Evolutionary conservation across 2,888 invertebrate species (phyloP).

Genomic region (Trisateles emortualis): DNA sequence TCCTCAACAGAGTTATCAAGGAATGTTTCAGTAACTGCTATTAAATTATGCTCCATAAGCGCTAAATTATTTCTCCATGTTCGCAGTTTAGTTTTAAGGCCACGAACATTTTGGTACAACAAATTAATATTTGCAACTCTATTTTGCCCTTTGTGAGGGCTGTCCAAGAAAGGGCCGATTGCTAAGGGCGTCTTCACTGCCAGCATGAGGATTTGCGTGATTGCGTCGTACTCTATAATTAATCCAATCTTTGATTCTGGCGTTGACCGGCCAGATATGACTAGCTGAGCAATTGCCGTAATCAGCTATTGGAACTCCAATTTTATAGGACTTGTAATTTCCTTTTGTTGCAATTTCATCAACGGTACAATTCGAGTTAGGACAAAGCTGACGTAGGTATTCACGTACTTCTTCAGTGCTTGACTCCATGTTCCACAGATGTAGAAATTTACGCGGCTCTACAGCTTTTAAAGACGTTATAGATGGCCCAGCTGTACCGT

Average conservation of each 20-base stretch:
- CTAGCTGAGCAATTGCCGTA: not conserved
- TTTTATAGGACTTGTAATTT: constrained; percentile 19
- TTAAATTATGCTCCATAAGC: no score
- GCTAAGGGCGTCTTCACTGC: not conserved
- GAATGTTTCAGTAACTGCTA: no score
- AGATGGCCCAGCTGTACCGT: constrained; percentile 12
- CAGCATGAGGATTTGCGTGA: not conserved
- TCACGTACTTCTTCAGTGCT: constrained; percentile 17
- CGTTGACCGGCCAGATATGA: constrained; percentile 11
- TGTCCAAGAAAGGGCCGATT: not conserved
- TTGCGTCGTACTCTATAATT: constrained; percentile 4
- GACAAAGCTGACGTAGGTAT: constrained; percentile 28
- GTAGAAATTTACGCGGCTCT: constrained; percentile 27
- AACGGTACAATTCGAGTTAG: constrained; percentile 22
- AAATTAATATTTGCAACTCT: no score
- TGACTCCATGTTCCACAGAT: constrained; percentile 46
- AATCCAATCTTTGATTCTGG: constrained; percentile 16
- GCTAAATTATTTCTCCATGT: no score
- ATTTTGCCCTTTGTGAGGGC: not conserved
- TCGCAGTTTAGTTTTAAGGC: not conserved
- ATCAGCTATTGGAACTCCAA: not conserved
- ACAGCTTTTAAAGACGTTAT: constrained; percentile 14
- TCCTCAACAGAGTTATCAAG: no score
- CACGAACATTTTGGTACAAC: no score
- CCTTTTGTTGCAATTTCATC: constrained; percentile 33